These are phyloP conservation scores for Botrylloides violaceus DNA, from an alignment of 23 tunicate species.

Conservation along the genomic window DNA sequence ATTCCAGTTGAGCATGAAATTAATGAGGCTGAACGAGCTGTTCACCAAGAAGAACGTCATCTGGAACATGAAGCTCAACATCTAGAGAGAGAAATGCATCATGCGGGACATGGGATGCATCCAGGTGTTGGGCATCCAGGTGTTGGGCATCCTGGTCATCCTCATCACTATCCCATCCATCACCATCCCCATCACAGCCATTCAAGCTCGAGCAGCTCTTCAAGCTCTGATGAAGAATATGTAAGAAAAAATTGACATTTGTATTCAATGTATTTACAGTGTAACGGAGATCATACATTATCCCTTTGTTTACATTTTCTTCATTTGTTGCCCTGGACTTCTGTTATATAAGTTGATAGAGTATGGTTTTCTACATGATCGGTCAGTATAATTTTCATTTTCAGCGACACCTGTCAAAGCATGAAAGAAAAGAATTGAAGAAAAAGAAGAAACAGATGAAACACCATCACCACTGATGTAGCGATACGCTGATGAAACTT, in stretches of 20 bases:
- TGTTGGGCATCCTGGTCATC: neutral
- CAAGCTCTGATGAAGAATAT: constrained; percentile 15
- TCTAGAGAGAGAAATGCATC: constrained; percentile 14
- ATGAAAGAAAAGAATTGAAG: constrained; percentile 4
- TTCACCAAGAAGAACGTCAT: constrained; percentile 15
- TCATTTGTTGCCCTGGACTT: no score
- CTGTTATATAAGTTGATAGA: no score
- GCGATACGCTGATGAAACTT: neutral
- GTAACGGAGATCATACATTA: no score
- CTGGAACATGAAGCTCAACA: constrained; percentile 28
- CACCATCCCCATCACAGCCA: neutral
- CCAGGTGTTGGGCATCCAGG: neutral
- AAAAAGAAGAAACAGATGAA: constrained; percentile 12
- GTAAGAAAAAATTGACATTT: neutral
- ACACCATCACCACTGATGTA: neutral
- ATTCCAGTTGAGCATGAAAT: constrained; percentile 22
- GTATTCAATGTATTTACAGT: no score
- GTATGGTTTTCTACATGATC: neutral
- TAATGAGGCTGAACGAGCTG: constrained; percentile 7
- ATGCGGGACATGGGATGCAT: neutral
- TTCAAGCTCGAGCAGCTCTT: constrained; percentile 27
- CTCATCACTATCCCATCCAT: constrained; percentile 11
- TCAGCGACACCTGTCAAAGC: constrained; percentile 1
- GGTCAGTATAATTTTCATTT: neutral
- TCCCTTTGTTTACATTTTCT: no score